Evolutionary conservation across 2,797 vertebrate species (phyloP).

Genomic region (Pseudomugil tenellus): DNA sequence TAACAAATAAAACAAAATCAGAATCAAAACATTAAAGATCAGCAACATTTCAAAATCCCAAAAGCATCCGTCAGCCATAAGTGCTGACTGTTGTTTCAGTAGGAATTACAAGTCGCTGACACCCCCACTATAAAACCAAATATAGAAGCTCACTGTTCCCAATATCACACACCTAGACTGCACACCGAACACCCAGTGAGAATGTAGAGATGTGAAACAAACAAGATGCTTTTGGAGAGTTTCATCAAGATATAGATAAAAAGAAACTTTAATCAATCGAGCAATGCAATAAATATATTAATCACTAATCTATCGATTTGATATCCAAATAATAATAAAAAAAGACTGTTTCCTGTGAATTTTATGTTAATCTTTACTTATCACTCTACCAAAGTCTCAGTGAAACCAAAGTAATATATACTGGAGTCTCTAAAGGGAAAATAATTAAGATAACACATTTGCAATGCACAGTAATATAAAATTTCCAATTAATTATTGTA

Average conservation of each 20-base stretch:
- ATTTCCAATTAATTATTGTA: not conserved
- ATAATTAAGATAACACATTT: not conserved
- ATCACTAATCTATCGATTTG: not conserved
- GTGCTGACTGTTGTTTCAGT: too few relatives aligned
- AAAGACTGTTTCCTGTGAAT: not conserved
- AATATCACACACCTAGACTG: conserved; percentile 20
- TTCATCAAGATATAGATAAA: too few relatives aligned
- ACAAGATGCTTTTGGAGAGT: conserved; percentile 2
- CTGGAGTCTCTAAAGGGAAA: not conserved
- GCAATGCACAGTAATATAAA: not conserved
- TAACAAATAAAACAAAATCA: conserved; percentile 1
- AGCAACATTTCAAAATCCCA: not conserved
- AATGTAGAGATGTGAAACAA: not conserved
- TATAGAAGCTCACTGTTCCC: not conserved
- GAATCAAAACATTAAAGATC: not conserved
- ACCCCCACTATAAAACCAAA: not conserved
- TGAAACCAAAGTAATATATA: not conserved
- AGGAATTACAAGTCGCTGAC: not conserved
- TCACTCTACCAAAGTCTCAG: not conserved
- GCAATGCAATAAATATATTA: not conserved
- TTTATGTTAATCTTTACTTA: not conserved
- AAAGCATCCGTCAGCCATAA: conserved; percentile 3
- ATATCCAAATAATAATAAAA: not conserved
- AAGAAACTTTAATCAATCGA: too few relatives aligned
- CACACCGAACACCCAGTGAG: conserved; percentile 1